Evolutionary conservation across 2,113 vertebrate genomes (phyloP), one percentile per base, ranked within the genome.

Genomic region (Salvelinus sp.): DNA sequence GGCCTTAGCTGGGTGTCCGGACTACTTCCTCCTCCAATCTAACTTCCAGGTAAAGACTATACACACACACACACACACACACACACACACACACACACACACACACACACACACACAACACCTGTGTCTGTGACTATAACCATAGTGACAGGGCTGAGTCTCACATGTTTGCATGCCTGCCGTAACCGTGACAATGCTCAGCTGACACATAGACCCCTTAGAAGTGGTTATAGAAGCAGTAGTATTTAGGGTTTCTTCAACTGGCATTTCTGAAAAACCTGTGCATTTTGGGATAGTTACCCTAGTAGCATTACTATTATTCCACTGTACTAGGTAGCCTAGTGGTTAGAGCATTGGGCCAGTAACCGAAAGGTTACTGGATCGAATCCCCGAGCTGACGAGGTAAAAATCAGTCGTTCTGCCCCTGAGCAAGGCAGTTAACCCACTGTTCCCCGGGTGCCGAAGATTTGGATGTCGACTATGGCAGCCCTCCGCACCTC

Each of bases 1-100:
- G 95, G 95, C 95, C 92, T 93, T 97, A 92, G 95, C 95, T 73
- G 96, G 95, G 91, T 95, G 93, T 81, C 94, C 95, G 83, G 96
- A 96, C 86, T 96, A 94, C 91, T 96, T 95, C 86, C 87, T 96
- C 77, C 93, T 91, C 89, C 94, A 94, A 91, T 93, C 93, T 47
- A 94, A 94, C 84, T 94, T 93, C 84, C 90, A 94, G 93, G 93
- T 94, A 88, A 81, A 79, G 70, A 16, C 74, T 62, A 22, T 22
- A 62, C 54, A 6, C n/a, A 16, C 30, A 70, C 62, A 62, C 54
- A 6, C n/a, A 16, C 30, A 70, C 62, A 62, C 54, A 6, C n/a
- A 16, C 30, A 70, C 62, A 62, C 54, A 6, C n/a, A 16, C 30
- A 70, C 62, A 22, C 64, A 50, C 72, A 72, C 71, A 62, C 57